Percentiles rank a stretch among this genome's conserved stretches.
phyloP scores from a whole-genome alignment of 2,113 vertebrate species.

The Todiramphus chloris region DNA sequence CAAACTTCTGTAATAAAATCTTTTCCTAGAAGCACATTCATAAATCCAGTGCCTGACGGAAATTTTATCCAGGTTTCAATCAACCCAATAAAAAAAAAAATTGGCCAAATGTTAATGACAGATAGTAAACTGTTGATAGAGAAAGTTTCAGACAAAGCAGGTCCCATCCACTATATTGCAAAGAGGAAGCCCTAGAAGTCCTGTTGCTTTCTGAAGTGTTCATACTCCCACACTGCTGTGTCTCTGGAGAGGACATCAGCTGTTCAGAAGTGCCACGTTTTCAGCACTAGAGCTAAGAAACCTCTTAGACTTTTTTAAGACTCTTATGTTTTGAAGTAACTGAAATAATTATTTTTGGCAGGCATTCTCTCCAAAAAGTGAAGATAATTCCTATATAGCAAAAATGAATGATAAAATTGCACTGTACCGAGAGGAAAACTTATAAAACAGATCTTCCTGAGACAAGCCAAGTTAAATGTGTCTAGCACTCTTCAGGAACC shows the following conservation, averaged over 20 bases:
- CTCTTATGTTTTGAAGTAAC: neutral
- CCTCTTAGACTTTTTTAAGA: neutral
- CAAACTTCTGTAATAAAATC: neutral
- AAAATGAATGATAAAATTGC: neutral
- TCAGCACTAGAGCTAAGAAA: neutral
- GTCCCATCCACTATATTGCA: neutral
- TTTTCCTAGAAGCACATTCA: neutral
- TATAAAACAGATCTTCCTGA: conserved; percentile 19
- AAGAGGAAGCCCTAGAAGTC: neutral
- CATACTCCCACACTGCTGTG: fast-evolving
- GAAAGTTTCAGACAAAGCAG: neutral
- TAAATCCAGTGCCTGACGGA: neutral
- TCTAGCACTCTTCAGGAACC: neutral
- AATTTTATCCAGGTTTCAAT: neutral
- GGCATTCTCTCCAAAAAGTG: neutral
- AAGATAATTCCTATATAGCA: conserved; percentile 37
- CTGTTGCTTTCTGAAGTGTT: neutral
- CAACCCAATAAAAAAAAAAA: neutral
- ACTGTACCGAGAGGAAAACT: neutral
- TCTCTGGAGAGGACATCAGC: neutral
- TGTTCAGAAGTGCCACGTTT: conserved; percentile 32
- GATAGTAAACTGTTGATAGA: neutral
- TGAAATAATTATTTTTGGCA: conserved; percentile 8
- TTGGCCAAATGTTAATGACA: neutral
- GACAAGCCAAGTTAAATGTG: neutral